phyloP scores from a whole-genome alignment of 2,888 invertebrate genomes.

The Digitonthophagus gazella region DNA sequence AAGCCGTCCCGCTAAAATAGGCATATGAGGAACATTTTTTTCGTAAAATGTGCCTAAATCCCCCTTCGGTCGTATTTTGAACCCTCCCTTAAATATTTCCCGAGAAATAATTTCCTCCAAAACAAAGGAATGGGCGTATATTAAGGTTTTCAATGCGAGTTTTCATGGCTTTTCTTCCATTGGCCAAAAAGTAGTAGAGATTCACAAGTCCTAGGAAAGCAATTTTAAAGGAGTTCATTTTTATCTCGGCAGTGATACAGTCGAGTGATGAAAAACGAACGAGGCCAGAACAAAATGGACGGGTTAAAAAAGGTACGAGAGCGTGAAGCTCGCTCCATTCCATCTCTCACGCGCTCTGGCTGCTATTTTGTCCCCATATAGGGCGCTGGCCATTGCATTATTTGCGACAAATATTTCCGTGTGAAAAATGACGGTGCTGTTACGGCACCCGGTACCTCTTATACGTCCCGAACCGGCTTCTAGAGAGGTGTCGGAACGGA shows the following conservation, averaged over 20 bases:
- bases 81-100: neutral
- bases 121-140: neutral
- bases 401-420: conserved; percentile 8
- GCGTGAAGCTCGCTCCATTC: neutral
- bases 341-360: neutral
- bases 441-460: conserved; percentile 6
- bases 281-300: neutral
- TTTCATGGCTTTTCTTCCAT: too few relatives aligned
- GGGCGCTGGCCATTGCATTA: neutral
- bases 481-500: neutral
- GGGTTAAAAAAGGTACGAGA: neutral
- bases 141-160: neutral
- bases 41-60: neutral
- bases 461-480: conserved; percentile 7
- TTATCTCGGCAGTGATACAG: neutral
- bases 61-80: neutral
- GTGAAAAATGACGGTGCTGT: conserved; percentile 10
- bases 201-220: too few relatives aligned
- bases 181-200: neutral
- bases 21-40: neutral
- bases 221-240: neutral
- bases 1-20: neutral
- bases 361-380: conserved; percentile 2
- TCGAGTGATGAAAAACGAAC: neutral
- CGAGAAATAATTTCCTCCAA: neutral